Base-by-base conservation (phyloP, 2,888 invertebrate species). In the Gymnosoma rotundatum region DNA sequence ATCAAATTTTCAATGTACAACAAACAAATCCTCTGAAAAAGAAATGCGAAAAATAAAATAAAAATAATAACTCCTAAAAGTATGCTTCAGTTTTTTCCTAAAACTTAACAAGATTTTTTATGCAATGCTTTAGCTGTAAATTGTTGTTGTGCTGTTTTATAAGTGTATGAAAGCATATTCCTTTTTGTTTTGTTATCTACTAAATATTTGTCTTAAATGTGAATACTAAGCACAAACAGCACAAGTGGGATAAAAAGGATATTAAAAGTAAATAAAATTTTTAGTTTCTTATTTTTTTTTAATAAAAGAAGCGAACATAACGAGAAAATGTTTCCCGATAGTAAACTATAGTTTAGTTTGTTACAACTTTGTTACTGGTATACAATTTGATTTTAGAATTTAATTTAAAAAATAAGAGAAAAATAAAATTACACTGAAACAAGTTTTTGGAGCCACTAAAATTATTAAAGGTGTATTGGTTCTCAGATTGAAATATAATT, bases 141-240 rank as follows among this genome's bases (percentile, higher is more conserved):
- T 63, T 54, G 7, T 50, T 38, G 50, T 18, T 52, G 18, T 10
- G 20, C 14, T 45, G 7, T 38, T 42, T 32, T 20, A 32, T 36
- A 25, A 48, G 20, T 9, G n/a, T 6, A 6, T 12, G 0, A 10
- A 64, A 50, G 16, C 32, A 73, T 45, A 45, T 48, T 54, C 45
- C 18, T 61, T 16, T 69, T 69, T 69, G 38, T 42, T 60, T 56
- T 32, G 54, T 20, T 48, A 48, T 61, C 12, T 61, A 25, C 42
- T 58, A 75, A 81, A 81, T 81, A 69, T 75, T 80, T 80, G 48
- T 18, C 12, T 69, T 56, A 18, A 56, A 54, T 56, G 67, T 63
- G 64, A 56, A 72, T 50, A 50, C 25, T 36, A 16, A 56, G 42
- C 6, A 38, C 32, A 63, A 48, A 12, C 48, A 21, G 32, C 18